A percentile compares a stretch with the other conserved stretches of the same genome.
These are phyloP conservation scores for Oreochromis mossambicus DNA, from an alignment of 2,797 vertebrate species.

Conservation along the genomic window DNA sequence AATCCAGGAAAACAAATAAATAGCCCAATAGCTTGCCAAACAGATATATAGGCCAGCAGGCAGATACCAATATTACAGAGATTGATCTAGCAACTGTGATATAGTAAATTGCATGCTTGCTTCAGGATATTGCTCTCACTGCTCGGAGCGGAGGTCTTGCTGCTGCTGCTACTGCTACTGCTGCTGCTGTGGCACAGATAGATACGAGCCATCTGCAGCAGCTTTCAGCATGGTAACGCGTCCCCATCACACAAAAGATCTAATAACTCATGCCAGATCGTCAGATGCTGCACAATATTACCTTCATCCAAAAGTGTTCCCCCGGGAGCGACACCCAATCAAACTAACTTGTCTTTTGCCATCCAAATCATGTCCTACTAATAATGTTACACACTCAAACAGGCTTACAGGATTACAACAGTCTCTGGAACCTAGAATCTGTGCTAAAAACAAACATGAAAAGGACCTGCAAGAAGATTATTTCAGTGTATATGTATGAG, in stretches of 20 bases:
- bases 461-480: slow-evolving; percentile 34
- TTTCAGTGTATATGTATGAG: slow-evolving; percentile 27
- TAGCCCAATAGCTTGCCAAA: background rate
- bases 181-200: background rate
- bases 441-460: slow-evolving; percentile 64
- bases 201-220: slow-evolving; percentile 46
- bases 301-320: slow-evolving; percentile 46
- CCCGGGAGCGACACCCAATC: slow-evolving; percentile 60
- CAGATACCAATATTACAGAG: slow-evolving; percentile 3
- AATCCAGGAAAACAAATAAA: background rate
- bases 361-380: slow-evolving; percentile 57
- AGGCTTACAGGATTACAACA: slow-evolving; percentile 66
- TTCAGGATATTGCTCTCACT: slow-evolving; percentile 33
- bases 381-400: slow-evolving; percentile 63
- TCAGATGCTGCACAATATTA: slow-evolving; percentile 41
- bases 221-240: slow-evolving; percentile 6
- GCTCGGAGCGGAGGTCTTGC: background rate
- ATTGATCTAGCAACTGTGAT: slow-evolving; percentile 31
- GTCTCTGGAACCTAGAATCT: slow-evolving; percentile 42
- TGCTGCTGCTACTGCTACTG: background rate
- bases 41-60: background rate
- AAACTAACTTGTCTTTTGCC: slow-evolving; percentile 63
- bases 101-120: slow-evolving; percentile 32
- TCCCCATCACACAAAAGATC: slow-evolving; percentile 45
- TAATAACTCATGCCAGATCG: slow-evolving; percentile 35